phyloP scores from a whole-genome alignment of 2,797 vertebrate genomes.

The Sebastes melanostomus region DNA sequence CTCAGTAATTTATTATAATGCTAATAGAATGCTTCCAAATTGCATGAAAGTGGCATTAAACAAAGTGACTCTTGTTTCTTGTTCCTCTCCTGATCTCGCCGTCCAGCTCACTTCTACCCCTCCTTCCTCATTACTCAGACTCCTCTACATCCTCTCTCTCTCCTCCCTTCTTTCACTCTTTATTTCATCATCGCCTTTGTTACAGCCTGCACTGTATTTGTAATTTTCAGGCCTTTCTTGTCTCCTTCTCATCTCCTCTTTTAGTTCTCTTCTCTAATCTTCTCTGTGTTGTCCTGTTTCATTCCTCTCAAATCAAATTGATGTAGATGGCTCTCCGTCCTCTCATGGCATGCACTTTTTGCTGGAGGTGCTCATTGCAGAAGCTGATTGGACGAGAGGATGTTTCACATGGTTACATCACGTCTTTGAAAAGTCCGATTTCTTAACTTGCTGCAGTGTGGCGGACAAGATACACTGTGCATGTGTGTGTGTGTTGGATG shows the following conservation, averaged over 20 bases:
- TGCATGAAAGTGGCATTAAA: background rate
- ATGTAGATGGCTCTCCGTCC: constrained; percentile 22
- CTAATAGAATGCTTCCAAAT: background rate
- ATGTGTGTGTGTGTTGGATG: background rate
- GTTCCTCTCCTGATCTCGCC: background rate
- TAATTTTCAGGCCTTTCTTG: constrained; percentile 34
- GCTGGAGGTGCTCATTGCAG: constrained; percentile 22
- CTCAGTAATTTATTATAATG: background rate
- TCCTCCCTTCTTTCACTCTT: background rate
- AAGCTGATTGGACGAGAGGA: constrained; percentile 13
- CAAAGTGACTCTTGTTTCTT: constrained; percentile 2
- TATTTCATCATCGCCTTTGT: constrained; percentile 41
- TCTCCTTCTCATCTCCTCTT: constrained; percentile 35
- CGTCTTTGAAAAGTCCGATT: constrained; percentile 14
- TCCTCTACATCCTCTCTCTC: background rate
- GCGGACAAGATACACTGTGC: background rate
- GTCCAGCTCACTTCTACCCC: background rate
- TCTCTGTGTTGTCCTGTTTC: constrained; percentile 31
- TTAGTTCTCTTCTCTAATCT: constrained; percentile 41
- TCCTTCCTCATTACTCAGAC: constrained; percentile 10
- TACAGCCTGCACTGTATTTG: constrained; percentile 17
- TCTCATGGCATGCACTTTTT: constrained; percentile 1
- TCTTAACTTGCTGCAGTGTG: background rate
- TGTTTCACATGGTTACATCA: constrained; percentile 63
- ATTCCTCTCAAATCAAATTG: constrained; percentile 23